These are phyloP conservation scores for Lepilemur septentrionalis DNA, from an alignment of 2,797 vertebrate species.

Conservation along the genomic window DNA sequence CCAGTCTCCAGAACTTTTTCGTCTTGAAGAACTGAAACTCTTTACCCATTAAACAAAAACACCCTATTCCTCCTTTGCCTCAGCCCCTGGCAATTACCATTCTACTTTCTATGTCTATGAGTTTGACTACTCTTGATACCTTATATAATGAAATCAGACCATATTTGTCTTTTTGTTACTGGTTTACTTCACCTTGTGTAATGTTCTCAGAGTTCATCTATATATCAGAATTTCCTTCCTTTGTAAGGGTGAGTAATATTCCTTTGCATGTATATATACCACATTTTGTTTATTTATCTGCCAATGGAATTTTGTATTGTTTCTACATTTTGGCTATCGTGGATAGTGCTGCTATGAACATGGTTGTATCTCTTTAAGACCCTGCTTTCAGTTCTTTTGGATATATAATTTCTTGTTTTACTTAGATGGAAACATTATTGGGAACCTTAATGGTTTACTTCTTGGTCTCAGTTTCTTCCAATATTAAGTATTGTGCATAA, in stretches of 20 bases:
- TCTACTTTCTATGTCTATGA: not conserved
- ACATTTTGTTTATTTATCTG: not conserved
- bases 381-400: not conserved
- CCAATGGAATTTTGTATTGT: not conserved
- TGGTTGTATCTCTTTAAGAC: not conserved
- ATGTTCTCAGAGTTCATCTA: not conserved
- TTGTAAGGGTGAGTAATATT: not conserved
- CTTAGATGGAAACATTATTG: not conserved
- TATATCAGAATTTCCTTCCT: not conserved
- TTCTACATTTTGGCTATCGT: not conserved
- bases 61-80: not conserved
- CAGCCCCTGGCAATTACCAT: not conserved
- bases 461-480: not conserved
- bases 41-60: not conserved
- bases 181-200: slow-evolving; percentile 1
- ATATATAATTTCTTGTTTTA: slow-evolving; percentile 15
- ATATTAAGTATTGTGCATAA: not conserved
- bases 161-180: not conserved
- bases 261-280: not conserved
- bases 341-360: not conserved
- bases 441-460: not conserved
- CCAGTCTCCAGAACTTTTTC: not conserved
- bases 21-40: not conserved
- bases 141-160: not conserved
- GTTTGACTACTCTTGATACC: not conserved